A percentile compares a stretch with the other conserved stretches of the same genome.
Conservation (phyloP, 2,113 vertebrate species). For the Caretta caretta region DNA sequence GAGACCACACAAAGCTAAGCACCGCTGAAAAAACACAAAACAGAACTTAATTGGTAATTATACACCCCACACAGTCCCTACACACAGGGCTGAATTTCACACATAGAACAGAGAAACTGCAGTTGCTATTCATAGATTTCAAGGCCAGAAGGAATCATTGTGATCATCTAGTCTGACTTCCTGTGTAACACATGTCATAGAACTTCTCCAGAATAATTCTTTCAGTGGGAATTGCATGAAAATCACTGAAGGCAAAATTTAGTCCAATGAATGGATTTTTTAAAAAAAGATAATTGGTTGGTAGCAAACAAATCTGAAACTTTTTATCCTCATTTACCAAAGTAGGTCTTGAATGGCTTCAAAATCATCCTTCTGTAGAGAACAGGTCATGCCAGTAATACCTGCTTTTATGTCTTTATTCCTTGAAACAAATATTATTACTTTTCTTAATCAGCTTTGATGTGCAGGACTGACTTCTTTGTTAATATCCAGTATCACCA, state of each 20-base stretch:
- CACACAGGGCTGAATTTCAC: not conserved
- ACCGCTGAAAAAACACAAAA: not conserved
- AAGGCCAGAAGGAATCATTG: no score
- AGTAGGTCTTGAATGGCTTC: not conserved
- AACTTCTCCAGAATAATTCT: not conserved
- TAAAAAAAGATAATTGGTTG: not conserved
- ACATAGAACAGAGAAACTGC: not conserved
- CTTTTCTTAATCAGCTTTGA: not conserved
- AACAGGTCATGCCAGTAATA: not conserved
- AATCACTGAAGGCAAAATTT: not conserved
- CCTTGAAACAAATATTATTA: not conserved
- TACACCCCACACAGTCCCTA: not conserved
- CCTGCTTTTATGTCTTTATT: not conserved
- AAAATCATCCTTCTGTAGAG: rapidly evolving
- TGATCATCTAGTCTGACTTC: no score
- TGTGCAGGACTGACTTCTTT: not conserved
- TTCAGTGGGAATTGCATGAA: not conserved
- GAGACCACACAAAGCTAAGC: not conserved
- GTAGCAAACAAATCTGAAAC: not conserved
- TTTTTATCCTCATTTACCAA: not conserved
- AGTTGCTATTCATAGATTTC: not conserved
- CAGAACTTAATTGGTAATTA: not conserved
- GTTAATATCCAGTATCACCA: rapidly evolving
- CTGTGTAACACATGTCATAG: no score
- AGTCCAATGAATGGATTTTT: not conserved